Evolutionary conservation across 2,113 vertebrate species (phyloP).

Genomic region (Pygathrix nemaeus): DNA sequence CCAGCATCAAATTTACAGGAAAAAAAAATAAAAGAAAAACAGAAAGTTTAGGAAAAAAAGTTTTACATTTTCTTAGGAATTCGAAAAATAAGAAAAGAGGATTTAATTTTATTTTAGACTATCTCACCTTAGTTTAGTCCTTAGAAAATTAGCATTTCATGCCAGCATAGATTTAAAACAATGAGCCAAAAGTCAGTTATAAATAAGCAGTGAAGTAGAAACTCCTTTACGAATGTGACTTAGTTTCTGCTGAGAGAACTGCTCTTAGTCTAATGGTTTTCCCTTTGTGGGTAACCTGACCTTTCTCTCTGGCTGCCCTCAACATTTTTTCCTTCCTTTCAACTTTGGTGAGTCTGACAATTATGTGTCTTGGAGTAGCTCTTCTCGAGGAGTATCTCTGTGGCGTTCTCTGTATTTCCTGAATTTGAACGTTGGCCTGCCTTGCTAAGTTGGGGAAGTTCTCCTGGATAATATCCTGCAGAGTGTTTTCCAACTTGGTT

Average conservation of each 20-base stretch:
- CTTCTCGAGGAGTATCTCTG: no score
- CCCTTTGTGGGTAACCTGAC: no score
- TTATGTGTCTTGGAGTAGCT: no score
- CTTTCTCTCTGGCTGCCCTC: no score
- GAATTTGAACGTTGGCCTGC: no score
- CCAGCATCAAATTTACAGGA: neutral
- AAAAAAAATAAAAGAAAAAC: neutral
- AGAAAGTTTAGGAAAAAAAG: neutral
- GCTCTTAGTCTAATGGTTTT: no score
- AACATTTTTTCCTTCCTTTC: no score
- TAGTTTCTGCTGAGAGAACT: neutral
- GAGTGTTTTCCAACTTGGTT: no score
- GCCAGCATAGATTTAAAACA: neutral
- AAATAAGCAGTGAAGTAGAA: neutral
- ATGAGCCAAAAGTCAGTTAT: neutral
- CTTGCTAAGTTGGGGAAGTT: no score
- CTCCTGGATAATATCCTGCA: no score
- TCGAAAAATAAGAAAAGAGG: neutral
- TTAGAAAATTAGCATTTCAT: conserved; percentile 7
- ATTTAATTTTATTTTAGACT: conserved; percentile 22
- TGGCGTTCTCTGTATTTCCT: no score
- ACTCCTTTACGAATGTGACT: neutral
- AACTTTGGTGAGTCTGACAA: no score
- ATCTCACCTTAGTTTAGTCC: neutral
- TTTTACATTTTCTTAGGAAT: neutral